These are phyloP conservation scores for Drosophila emarginata DNA, from an alignment of 2,888 invertebrate genomes.

Conservation along the genomic window DNA sequence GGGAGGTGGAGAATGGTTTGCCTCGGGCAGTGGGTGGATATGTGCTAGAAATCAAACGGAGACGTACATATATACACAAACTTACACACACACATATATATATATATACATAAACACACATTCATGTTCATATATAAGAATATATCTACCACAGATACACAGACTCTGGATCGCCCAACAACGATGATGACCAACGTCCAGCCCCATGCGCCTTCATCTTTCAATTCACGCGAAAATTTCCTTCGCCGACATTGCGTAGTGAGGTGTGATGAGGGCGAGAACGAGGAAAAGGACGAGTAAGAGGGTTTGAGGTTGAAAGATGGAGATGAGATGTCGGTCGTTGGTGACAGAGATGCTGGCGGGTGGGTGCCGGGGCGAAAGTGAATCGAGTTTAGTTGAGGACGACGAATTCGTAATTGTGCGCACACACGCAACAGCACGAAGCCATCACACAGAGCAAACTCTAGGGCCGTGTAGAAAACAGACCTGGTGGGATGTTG, in stretches of 20 bases:
- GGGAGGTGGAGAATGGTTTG: conserved; percentile 35
- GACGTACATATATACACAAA: conserved; percentile 31
- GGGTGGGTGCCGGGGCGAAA: conserved; percentile 58
- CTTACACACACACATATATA: conserved; percentile 10
- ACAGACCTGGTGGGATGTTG: conserved; percentile 1
- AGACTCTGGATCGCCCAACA: conserved; percentile 29
- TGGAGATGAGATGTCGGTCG: conserved; percentile 43
- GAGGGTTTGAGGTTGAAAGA: conserved; percentile 28
- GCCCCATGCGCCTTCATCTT: conserved; percentile 73
- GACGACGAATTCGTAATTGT: conserved; percentile 76
- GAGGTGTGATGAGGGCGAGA: conserved; percentile 52
- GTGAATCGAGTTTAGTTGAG: conserved; percentile 74
- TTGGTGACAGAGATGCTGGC: conserved; percentile 64
- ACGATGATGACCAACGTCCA: conserved; percentile 63
- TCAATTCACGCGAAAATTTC: conserved; percentile 78
- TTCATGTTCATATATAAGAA: conserved; percentile 34
- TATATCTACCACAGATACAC: conserved; percentile 25
- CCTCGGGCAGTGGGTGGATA: conserved; percentile 33
- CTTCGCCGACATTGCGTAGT: conserved; percentile 54
- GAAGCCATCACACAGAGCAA: conserved; percentile 44
- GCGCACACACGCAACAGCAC: conserved; percentile 57
- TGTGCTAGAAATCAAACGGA: conserved; percentile 52
- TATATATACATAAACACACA: conserved; percentile 16
- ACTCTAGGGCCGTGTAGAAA: conserved; percentile 9
- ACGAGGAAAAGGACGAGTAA: conserved; percentile 12